Evolutionary conservation across 2,888 invertebrate species (phyloP).

Genomic region (Alcis repandata): DNA sequence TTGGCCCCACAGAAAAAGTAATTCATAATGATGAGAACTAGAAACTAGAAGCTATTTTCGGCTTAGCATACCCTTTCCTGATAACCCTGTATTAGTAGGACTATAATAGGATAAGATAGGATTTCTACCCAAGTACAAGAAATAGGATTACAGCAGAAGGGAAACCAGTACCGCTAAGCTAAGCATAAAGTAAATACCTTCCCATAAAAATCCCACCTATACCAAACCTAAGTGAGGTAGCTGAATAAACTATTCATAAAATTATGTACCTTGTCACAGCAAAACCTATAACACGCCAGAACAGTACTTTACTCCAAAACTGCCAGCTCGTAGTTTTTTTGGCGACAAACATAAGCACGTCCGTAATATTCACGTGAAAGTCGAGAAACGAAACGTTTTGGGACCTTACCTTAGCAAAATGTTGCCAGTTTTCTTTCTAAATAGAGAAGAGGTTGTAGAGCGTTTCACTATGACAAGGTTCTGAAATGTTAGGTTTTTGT

Average conservation of each 20-base stretch:
- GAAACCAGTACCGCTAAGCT: no score
- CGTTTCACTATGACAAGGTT: constrained; percentile 13
- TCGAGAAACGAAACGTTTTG: constrained; percentile 7
- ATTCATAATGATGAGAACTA: no score
- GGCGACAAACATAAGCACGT: constrained; percentile 25
- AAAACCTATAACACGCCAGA: constrained; percentile 24
- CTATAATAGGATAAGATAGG: no score
- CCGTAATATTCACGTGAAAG: constrained; percentile 12
- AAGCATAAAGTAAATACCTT: no score
- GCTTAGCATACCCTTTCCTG: no score
- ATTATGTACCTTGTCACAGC: constrained; percentile 18
- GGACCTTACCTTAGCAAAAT: constrained; percentile 14
- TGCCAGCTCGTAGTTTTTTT: constrained; percentile 23
- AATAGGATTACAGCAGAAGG: no score
- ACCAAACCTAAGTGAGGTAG: constrained; percentile 17
- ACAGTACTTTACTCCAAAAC: constrained; percentile 20
- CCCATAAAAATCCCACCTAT: neutral
- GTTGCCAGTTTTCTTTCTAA: neutral
- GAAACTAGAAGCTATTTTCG: no score
- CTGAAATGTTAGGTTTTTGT: constrained; percentile 14
- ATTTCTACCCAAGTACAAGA: no score
- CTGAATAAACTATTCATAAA: constrained; percentile 8
- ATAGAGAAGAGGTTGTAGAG: neutral
- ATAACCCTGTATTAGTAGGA: no score
- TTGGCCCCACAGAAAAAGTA: no score